Base-by-base conservation (phyloP, 2,888 invertebrate genomes). In the Willowsia nigromaculata region DNA sequence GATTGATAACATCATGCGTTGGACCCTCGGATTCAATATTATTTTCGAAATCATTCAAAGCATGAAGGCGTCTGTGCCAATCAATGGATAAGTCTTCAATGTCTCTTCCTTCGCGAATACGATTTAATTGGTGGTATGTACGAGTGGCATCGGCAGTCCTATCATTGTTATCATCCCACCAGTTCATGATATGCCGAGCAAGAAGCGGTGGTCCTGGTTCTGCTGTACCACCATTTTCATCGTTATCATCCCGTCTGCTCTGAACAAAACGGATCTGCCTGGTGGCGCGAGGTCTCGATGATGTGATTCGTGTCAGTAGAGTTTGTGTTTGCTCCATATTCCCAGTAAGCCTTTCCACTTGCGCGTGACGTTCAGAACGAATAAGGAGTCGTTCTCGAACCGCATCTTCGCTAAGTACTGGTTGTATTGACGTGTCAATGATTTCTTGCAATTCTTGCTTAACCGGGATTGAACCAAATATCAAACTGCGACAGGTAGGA, bases 401-500 rank as follows among this genome's bases (percentile, higher is more conserved):
- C n/a, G 56, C 50, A 1, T 53, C 87, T 0, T 43, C 68, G 11
- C 30, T 56, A 18, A 88, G 30, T 22, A 33, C 30, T 65, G 62
- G 56, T 13, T n/a, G 53, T 13, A 89, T 84, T 7, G 71, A 40
- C 7, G 13, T 15, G n/a, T 85, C 30, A 22, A 89, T 68, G 3
- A 30, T 5, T 13, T 30, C 30, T 76, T 85, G 85, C 9, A 85
- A 30, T 7, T 59, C 56, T 25, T 43, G 68, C 27, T 47, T 62
- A 22, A 11, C 18, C 27, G 53, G 53, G 5, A 59, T 50, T 0
- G 25, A 5, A 11, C 37, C 43, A 4, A 27, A 5, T n/a, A 40
- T 53, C 6, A 30, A 30, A 25, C 40, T 13, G 7, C 91, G 76
- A 85, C 91, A 91, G 0, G 89, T 87, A 11, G 91, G 91, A 56